Conservation (phyloP, 1,140 invertebrate species). For the Heliothis virescens region DNA sequence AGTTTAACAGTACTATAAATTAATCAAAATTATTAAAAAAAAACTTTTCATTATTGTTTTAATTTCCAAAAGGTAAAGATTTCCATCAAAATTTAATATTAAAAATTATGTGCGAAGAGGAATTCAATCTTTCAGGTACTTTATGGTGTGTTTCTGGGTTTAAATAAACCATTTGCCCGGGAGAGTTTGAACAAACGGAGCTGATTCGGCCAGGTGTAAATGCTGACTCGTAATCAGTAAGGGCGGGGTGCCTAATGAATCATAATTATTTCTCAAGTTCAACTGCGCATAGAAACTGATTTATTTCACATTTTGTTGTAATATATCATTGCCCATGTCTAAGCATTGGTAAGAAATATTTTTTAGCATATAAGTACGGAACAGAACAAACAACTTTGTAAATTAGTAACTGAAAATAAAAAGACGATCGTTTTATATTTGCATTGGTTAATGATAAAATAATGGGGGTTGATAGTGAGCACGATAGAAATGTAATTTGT, state of each 20-base stretch:
- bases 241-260: slow-evolving; percentile 40
- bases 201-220: slow-evolving; percentile 28
- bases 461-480: slow-evolving; percentile 80
- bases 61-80: too few relatives aligned
- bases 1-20: slow-evolving; percentile 7
- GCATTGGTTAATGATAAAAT: slow-evolving; percentile 84
- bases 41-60: not conserved
- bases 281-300: not conserved
- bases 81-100: too few relatives aligned
- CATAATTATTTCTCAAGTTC: slow-evolving; percentile 42
- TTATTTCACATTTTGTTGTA: not conserved
- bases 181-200: not conserved
- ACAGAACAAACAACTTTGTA: slow-evolving; percentile 47
- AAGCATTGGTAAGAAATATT: too few relatives aligned
- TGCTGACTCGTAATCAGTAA: slow-evolving; percentile 12
- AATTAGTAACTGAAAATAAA: slow-evolving; percentile 66
- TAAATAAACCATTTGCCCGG: not conserved
- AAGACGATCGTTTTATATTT: slow-evolving; percentile 71
- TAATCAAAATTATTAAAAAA: slow-evolving; percentile 21
- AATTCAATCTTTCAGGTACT: too few relatives aligned
- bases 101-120: too few relatives aligned
- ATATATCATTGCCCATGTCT: not conserved
- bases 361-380: not conserved
- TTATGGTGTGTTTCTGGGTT: not conserved
- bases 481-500: slow-evolving; percentile 85